These are phyloP conservation scores for Hafferia zeledoni DNA, from an alignment of 2,797 vertebrate species.

Conservation along the genomic window DNA sequence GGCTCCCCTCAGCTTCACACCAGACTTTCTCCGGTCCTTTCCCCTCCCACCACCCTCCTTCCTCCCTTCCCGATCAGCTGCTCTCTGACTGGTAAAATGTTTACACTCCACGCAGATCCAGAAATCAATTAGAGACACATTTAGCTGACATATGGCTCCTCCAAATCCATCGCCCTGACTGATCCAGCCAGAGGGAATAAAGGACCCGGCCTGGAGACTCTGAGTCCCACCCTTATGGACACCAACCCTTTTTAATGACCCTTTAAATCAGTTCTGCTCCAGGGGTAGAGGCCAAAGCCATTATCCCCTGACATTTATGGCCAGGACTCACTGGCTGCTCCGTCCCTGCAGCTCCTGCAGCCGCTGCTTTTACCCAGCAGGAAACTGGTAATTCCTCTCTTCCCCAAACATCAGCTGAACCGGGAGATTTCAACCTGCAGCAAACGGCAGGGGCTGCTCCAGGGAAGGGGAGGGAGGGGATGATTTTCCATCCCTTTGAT, in stretches of 20 bases:
- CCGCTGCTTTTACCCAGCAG: neutral
- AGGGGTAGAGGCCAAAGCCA: neutral
- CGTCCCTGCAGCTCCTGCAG: neutral
- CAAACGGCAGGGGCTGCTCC: fast-evolving
- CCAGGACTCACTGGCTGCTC: neutral
- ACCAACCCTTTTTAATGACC: neutral
- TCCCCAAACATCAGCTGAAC: neutral
- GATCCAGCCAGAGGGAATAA: conserved; percentile 1
- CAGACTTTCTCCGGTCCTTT: neutral
- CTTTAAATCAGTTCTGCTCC: conserved; percentile 28
- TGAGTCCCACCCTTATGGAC: neutral
- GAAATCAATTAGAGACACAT: conserved; percentile 64
- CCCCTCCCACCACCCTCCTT: neutral
- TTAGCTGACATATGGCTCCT: conserved; percentile 61
- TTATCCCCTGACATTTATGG: conserved; percentile 1
- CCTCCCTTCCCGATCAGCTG: conserved; percentile 40
- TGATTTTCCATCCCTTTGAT: neutral
- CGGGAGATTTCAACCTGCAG: neutral
- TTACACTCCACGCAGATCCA: conserved; percentile 33
- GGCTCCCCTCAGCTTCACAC: neutral
- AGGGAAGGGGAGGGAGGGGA: neutral
- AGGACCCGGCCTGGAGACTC: neutral
- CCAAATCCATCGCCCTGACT: neutral
- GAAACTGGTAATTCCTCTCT: neutral
- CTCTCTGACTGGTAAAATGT: conserved; percentile 63